Conservation (phyloP, 1,140 invertebrate species). For the Solenopsis fugax region DNA sequence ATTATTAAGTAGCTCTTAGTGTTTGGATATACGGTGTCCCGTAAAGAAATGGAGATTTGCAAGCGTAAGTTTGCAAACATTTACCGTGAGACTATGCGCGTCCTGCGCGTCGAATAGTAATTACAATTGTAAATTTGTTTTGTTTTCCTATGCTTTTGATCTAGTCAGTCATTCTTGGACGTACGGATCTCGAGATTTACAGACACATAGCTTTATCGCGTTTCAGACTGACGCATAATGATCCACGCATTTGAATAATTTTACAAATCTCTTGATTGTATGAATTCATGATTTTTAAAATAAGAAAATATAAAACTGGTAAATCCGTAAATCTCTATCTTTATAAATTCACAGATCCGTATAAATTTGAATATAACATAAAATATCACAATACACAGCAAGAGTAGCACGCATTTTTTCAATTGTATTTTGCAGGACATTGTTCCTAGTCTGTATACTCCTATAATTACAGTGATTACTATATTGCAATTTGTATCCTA, state of each 20-base stretch:
- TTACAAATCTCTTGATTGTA: not conserved
- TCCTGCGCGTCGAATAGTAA: not conserved
- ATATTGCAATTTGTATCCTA: conserved; percentile 28
- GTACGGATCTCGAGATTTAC: not conserved
- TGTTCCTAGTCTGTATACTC: conserved; percentile 24
- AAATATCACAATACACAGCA: conserved; percentile 10
- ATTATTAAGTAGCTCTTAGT: conserved; percentile 6
- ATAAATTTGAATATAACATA: conserved; percentile 36
- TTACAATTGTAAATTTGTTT: conserved; percentile 39
- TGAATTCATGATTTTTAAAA: conserved; percentile 1
- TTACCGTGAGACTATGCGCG: not conserved
- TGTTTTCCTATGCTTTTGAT: conserved; percentile 77
- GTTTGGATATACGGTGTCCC: not conserved
- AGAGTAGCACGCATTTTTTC: conserved; percentile 2
- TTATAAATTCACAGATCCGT: not conserved
- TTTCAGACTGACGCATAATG: not conserved
- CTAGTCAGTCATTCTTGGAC: conserved; percentile 81
- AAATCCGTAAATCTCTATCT: conserved; percentile 3
- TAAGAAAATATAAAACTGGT: not conserved
- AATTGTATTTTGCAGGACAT: not conserved
- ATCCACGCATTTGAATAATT: not conserved
- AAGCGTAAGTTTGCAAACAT: not conserved
- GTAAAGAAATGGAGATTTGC: conserved; percentile 23
- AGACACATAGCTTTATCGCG: not conserved
- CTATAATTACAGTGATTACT: conserved; percentile 30